A percentile compares a stretch with the other conserved stretches of the same genome.
phyloP scores from a whole-genome alignment of 35 echinoderm and acorn worm species.

The Diadema setosum region DNA sequence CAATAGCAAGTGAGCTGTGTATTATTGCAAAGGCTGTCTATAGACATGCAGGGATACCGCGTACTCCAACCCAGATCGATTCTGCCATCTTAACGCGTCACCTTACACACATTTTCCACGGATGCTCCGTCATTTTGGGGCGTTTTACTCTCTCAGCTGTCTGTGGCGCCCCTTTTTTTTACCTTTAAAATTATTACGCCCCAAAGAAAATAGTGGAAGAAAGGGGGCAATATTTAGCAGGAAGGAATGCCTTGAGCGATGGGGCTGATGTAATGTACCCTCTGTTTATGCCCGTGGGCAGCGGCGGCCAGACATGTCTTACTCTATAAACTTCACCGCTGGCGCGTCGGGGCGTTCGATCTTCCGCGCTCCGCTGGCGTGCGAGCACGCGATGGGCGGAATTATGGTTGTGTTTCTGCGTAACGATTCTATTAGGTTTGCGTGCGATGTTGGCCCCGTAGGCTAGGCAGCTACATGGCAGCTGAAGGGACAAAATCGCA shows the following conservation, averaged over 20 bases:
- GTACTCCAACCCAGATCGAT: too few relatives aligned
- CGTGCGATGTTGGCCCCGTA: not conserved
- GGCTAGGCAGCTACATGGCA: constrained; percentile 19
- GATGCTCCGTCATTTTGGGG: not conserved
- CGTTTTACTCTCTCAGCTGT: not conserved
- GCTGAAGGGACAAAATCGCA: constrained; percentile 51
- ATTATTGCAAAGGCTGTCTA: too few relatives aligned
- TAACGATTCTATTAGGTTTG: not conserved
- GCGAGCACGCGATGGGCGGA: not conserved
- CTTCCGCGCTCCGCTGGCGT: not conserved
- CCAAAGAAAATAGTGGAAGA: not conserved
- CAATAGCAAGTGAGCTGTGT: too few relatives aligned
- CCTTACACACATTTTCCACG: too few relatives aligned
- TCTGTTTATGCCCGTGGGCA: not conserved
- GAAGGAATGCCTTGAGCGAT: not conserved
- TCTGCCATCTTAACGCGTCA: too few relatives aligned
- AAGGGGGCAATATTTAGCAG: not conserved
- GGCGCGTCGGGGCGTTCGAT: not conserved
- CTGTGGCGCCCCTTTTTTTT: not conserved
- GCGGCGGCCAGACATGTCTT: not conserved
- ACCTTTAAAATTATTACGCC: not conserved
- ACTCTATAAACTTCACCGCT: constrained; percentile 25
- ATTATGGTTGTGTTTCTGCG: not conserved
- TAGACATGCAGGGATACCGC: too few relatives aligned
- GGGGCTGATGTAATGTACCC: constrained; percentile 2